Evolutionary conservation across 1,140 invertebrate species (phyloP).

Genomic region (Drosophila erecta): DNA sequence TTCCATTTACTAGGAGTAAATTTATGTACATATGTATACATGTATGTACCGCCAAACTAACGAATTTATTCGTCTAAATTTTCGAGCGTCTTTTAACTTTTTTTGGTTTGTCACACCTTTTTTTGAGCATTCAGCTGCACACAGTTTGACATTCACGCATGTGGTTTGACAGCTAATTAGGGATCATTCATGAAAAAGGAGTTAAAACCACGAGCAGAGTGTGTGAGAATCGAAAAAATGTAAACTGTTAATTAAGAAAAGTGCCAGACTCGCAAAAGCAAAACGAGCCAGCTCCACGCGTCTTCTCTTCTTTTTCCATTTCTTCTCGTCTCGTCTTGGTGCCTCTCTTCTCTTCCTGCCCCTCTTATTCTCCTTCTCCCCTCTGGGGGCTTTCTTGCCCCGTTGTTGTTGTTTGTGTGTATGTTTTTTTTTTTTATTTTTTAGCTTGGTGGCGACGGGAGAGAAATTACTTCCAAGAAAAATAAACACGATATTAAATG

Average conservation of each 20-base stretch:
- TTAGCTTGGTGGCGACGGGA: constrained; percentile 43
- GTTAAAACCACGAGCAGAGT: background rate
- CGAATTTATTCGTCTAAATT: no score
- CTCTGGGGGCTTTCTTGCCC: background rate
- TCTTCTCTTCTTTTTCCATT: constrained; percentile 3
- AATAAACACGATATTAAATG: constrained; percentile 82
- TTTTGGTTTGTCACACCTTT: background rate
- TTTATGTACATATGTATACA: background rate
- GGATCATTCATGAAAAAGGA: constrained; percentile 23
- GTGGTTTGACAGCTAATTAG: constrained; percentile 15
- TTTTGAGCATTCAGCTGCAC: constrained; percentile 4
- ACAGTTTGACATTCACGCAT: constrained; percentile 12
- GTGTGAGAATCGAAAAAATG: constrained; percentile 9
- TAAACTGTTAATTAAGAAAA: constrained; percentile 29
- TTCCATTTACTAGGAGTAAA: background rate
- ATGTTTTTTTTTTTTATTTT: constrained; percentile 29
- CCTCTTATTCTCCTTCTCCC: constrained; percentile 13
- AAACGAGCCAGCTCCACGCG: constrained; percentile 19
- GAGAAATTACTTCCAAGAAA: constrained; percentile 81
- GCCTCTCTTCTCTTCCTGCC: background rate
- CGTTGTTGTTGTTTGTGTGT: constrained; percentile 4
- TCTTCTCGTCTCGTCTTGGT: constrained; percentile 8
- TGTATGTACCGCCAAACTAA: background rate
- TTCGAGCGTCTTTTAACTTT: no score
- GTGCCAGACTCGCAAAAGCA: constrained; percentile 15